Evolutionary conservation across 2,797 vertebrate genomes (phyloP), one percentile per base, ranked within the genome.

Genomic region (Enteromius anoplus): DNA sequence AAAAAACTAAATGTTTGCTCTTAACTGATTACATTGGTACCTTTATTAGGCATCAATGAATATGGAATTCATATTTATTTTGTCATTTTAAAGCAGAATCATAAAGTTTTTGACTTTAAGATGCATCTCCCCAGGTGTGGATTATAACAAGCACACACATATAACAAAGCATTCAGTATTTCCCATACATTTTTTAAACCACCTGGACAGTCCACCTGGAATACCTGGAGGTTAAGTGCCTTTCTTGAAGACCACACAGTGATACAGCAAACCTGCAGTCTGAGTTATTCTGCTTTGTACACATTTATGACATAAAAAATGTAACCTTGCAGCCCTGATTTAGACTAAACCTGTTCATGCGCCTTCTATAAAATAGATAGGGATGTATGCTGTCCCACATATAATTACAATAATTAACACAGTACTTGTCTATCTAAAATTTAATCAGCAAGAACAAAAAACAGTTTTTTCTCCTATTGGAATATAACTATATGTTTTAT

Each of bases 161-260:
- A 42, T 42, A 10, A 42, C 19, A 70, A 32, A 47, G 37, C 51
- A 70, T 81, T 8, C n/a, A 47, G 9, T 21, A 17, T 47, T 84
- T 34, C 23, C 45, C 71, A 11, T 68, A 32, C 2, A 71, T 71
- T 58, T 60, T 47, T 34, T 29, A 71, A 81, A 62, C 55, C 73
- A 68, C 68, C 73, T 23, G 47, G 58, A 23, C 68, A 10, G 29
- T 47, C 72, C 71, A 68, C 45, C 66, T 29, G 23, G 15, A 78
- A 60, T 62, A 40, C 62, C n/a, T 51, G 14, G 26, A 29, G 68
- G 53, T 80, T 80, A 80, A 80, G 53, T 62, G 72, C 40, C 8
- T 80, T 80, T 70, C 42, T 47, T 80, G 68, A 45, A 71, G 78
- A 80, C 37, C 78, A 80, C 53, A 80, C 26, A 49, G 51, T 80